Evolutionary conservation across 2,888 invertebrate genomes (phyloP).

Genomic region (Synergus umbraculus): DNA sequence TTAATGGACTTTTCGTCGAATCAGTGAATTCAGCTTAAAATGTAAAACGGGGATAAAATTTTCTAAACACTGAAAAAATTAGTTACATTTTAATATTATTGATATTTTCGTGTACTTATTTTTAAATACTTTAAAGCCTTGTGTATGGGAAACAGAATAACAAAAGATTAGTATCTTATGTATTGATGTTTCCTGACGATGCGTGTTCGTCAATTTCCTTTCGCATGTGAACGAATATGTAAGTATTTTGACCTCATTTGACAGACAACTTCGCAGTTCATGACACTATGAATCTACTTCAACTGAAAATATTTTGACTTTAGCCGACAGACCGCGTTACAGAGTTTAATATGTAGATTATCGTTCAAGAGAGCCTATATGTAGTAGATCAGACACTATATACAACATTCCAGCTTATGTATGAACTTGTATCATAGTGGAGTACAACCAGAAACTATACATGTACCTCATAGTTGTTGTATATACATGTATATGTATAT

Average conservation of each 20-base stretch:
- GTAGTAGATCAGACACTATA: not conserved
- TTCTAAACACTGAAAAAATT: not conserved
- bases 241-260: conserved; percentile 32
- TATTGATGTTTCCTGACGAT: conserved; percentile 14
- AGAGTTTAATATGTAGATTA: conserved; percentile 19
- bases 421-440: conserved; percentile 11
- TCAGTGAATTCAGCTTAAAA: too few species aligned
- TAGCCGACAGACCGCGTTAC: not conserved
- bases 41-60: not conserved
- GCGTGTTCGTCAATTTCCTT: not conserved
- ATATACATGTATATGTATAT: not conserved
- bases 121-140: not conserved
- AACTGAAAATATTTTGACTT: conserved; percentile 18
- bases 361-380: not conserved
- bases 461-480: not conserved
- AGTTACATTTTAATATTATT: too few species aligned
- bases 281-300: not conserved
- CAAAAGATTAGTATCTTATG: not conserved
- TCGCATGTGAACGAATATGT: not conserved
- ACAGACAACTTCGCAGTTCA: not conserved
- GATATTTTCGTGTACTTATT: not conserved
- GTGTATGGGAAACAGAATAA: not conserved
- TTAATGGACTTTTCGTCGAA: not conserved
- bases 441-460: conserved; percentile 15
- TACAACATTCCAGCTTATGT: not conserved